Percentiles rank a stretch among this genome's conserved stretches.
Conservation (phyloP, 64 coral and sea anemone genomes). For the Stylophora pistillata region DNA sequence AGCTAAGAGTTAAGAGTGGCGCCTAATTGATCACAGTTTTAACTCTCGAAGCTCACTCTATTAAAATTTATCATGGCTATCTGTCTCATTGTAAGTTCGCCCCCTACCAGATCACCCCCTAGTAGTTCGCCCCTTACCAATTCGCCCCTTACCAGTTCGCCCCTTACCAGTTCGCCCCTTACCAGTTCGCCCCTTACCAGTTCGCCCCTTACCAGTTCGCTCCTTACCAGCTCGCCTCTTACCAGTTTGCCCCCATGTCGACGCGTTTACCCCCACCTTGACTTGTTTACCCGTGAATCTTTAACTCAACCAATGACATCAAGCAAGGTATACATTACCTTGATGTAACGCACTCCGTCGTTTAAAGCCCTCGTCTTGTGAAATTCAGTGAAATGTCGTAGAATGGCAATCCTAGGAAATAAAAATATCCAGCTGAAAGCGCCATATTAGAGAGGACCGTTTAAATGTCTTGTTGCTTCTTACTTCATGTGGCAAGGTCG, state of each 20-base stretch:
- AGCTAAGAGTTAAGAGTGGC: not conserved
- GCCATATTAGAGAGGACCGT: too few relatives aligned
- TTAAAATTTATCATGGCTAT: not conserved
- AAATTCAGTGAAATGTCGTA: slow-evolving; percentile 41
- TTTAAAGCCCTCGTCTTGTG: slow-evolving; percentile 65
- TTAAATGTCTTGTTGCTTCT: too few relatives aligned
- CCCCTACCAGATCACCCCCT: too few relatives aligned
- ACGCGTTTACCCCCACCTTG: not conserved
- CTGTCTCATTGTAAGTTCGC: not conserved
- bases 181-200: too few relatives aligned
- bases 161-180: too few relatives aligned
- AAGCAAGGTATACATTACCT: slow-evolving; percentile 11
- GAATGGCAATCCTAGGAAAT: slow-evolving; percentile 3
- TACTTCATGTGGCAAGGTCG: too few relatives aligned
- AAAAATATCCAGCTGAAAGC: not conserved
- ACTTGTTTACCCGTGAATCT: not conserved
- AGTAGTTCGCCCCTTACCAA: too few relatives aligned
- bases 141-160: too few relatives aligned
- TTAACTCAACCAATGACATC: not conserved
- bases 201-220: too few relatives aligned
- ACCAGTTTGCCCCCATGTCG: not conserved
- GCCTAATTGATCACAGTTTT: not conserved
- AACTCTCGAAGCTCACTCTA: too few relatives aligned
- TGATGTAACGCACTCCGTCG: slow-evolving; percentile 53
- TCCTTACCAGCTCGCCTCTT: too few relatives aligned